These are phyloP conservation scores for Pteruthius melanotis DNA, from an alignment of 2,113 vertebrate genomes.

Conservation along the genomic window DNA sequence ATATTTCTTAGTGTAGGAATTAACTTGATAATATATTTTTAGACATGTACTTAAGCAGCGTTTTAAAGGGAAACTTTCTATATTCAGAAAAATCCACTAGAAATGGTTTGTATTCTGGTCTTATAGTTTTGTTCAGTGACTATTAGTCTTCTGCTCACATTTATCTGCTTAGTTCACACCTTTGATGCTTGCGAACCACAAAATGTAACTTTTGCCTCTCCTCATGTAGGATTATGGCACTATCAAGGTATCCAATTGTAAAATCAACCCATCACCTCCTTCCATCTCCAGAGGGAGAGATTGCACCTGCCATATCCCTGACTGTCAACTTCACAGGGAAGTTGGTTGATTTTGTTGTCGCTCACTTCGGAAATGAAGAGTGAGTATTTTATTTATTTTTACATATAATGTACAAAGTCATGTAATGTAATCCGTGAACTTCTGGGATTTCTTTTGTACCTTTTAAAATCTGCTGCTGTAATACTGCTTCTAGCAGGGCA, in stretches of 20 bases:
- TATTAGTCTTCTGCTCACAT: background rate
- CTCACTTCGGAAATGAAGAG: slow-evolving; percentile 78
- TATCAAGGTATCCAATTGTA: slow-evolving; percentile 73
- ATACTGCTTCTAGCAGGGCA: background rate
- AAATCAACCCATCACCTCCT: slow-evolving; percentile 75
- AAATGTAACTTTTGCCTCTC: background rate
- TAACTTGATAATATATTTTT: background rate
- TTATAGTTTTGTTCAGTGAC: background rate
- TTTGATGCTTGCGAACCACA: background rate
- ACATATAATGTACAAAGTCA: background rate
- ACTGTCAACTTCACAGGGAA: slow-evolving; percentile 66
- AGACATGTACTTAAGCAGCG: background rate
- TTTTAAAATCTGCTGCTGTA: background rate
- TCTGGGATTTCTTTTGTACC: background rate
- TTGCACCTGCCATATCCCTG: slow-evolving; percentile 75
- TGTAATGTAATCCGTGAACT: background rate
- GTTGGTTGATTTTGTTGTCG: slow-evolving; percentile 73
- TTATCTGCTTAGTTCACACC: background rate
- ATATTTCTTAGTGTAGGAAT: background rate
- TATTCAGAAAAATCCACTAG: background rate
- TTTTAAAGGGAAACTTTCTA: background rate
- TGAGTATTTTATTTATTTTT: slow-evolving; percentile 36
- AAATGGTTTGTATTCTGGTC: background rate
- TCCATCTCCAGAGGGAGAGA: slow-evolving; percentile 76
- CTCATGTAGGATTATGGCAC: slow-evolving; percentile 64